Percentiles rank a stretch among this genome's conserved stretches.
Conservation (phyloP, 1,140 invertebrate species). For the Drosophila bocqueti region DNA sequence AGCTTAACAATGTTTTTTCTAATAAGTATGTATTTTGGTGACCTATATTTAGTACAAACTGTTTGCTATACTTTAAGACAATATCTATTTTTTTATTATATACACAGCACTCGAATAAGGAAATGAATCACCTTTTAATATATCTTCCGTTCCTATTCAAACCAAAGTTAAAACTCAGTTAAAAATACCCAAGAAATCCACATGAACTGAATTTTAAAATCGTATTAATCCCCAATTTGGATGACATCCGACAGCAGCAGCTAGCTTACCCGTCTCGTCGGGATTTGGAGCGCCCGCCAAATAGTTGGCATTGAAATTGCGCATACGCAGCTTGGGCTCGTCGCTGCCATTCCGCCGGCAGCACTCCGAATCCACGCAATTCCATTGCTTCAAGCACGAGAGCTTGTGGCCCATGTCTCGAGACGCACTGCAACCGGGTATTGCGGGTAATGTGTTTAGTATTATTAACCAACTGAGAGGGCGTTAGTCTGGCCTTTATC, state of each 20-base stretch:
- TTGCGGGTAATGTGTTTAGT: background rate
- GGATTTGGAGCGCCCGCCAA: slow-evolving; percentile 19
- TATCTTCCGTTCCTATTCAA: background rate
- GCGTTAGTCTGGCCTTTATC: slow-evolving; percentile 11
- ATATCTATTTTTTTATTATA: no score
- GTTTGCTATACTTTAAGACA: background rate
- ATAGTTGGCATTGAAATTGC: slow-evolving; percentile 43
- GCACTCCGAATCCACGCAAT: slow-evolving; percentile 21
- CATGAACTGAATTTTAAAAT: slow-evolving; percentile 5
- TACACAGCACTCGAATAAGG: no score
- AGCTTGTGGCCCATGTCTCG: slow-evolving; percentile 39
- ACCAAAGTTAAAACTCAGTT: background rate
- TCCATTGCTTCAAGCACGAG: slow-evolving; percentile 11
- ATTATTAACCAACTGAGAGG: slow-evolving; percentile 6
- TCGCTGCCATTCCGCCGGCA: background rate
- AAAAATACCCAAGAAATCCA: background rate
- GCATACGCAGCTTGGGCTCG: slow-evolving; percentile 33
- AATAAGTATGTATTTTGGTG: background rate
- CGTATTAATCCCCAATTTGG: background rate
- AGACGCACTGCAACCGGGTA: background rate
- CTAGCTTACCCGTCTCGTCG: slow-evolving; percentile 19
- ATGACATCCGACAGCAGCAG: background rate
- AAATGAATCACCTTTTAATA: background rate
- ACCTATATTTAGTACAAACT: background rate
- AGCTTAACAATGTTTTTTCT: background rate